Base-by-base conservation (phyloP, 1,140 invertebrate genomes). In the Bactericera cockerelli region DNA sequence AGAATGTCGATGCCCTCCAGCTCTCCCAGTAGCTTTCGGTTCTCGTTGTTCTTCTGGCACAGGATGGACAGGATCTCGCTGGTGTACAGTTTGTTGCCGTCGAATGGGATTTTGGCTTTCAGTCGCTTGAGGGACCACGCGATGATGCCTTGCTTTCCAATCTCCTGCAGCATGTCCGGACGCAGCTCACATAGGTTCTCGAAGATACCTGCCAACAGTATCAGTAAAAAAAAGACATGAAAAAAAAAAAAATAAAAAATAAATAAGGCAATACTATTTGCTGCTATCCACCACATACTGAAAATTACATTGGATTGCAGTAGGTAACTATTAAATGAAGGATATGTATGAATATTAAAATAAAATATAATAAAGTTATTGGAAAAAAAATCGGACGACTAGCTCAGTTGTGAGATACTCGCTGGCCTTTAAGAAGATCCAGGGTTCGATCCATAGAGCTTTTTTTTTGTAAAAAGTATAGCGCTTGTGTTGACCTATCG, bases 31-130 rank as follows among this genome's bases (percentile, higher is more conserved):
- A 89, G 70, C 62, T 86, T 76, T 63, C 87, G 78, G 68, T 91
- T 92, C 65, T 88, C 87, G 63, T 84, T 81, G 64, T 85, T 86
- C 60, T 87, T 84, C 77, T 99, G 96, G 24, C 99, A 73, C 10
- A 99, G 72, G 71, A 98, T 98, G 24, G 94, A 93, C 14, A 99
- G 72, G 55, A 99, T 87, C 80, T 99, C 96, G 72, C 87, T 94
- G 13, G 84, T 83, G 74, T 98, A 99, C 25, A 98, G 74, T 75
- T 98, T 98, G 68, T 98, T 99, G 0, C 79, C 82, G 77, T 98
- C 92, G 76, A 98, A 98, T 42, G 89, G 87, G 28, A 87, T 76
- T 76, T 86, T 87, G 11, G 81, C 79, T 76, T 89, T 86, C 31
- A 94, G 76, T 67, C 94, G 78, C 73, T 93, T 91, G 1, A 99